These are phyloP conservation scores for Caiman crocodilus DNA, from an alignment of 2,797 vertebrate species.

Conservation along the genomic window DNA sequence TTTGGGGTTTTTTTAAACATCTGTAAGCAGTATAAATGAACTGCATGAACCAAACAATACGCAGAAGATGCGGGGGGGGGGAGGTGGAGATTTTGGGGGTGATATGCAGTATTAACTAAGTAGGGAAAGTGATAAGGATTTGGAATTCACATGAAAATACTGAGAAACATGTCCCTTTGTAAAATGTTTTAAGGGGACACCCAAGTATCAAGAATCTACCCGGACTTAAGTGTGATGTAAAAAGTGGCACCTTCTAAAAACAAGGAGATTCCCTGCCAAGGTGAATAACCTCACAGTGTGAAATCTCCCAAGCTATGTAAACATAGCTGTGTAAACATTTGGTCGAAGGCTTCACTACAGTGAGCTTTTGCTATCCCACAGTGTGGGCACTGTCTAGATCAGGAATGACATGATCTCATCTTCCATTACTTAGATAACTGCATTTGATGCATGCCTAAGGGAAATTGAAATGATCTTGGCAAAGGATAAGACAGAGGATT, in stretches of 20 bases:
- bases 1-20: too few relatives aligned
- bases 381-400: slow-evolving; percentile 70
- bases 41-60: slow-evolving; percentile 47
- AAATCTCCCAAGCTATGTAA: slow-evolving; percentile 70
- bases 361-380: slow-evolving; percentile 63
- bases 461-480: slow-evolving; percentile 73
- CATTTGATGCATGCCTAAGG: slow-evolving; percentile 68
- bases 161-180: slow-evolving; percentile 49
- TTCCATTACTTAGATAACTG: slow-evolving; percentile 71
- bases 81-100: slow-evolving; percentile 54
- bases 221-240: slow-evolving; percentile 74
- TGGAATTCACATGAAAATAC: slow-evolving; percentile 37
- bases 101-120: slow-evolving; percentile 9
- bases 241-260: slow-evolving; percentile 76
- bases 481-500: slow-evolving; percentile 70
- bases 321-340: slow-evolving; percentile 73
- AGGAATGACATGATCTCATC: slow-evolving; percentile 75
- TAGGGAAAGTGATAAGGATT: background rate
- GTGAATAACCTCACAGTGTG: slow-evolving; percentile 23
- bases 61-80: background rate
- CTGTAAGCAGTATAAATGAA: background rate
- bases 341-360: slow-evolving; percentile 61
- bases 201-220: slow-evolving; percentile 68
- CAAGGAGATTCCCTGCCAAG: slow-evolving; percentile 72
- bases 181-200: slow-evolving; percentile 70